A percentile compares a stretch with the other conserved stretches of the same genome.
These are phyloP conservation scores for Lichenostomus cassidix DNA, from an alignment of 2,113 vertebrate species.

Conservation along the genomic window DNA sequence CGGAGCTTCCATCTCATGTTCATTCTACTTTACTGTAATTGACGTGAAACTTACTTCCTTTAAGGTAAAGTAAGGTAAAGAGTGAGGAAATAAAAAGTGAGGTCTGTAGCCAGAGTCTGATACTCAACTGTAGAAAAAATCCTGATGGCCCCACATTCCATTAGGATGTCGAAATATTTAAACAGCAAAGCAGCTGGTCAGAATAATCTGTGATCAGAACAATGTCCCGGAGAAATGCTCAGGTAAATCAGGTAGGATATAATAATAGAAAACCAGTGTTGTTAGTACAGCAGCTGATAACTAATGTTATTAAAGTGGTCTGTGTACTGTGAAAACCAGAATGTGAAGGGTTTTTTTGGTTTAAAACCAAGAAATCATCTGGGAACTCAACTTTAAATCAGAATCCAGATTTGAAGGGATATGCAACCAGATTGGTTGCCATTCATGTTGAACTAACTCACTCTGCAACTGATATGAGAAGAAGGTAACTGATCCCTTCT, in stretches of 20 bases:
- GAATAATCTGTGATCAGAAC: background rate
- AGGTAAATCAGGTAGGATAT: background rate
- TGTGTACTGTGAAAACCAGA: background rate
- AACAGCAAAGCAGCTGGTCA: background rate
- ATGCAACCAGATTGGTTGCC: conserved; percentile 26
- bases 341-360: background rate
- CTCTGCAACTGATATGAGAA: conserved; percentile 23
- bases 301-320: background rate
- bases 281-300: background rate
- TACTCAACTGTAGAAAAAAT: background rate
- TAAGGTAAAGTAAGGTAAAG: background rate
- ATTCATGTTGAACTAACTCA: background rate
- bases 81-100: background rate
- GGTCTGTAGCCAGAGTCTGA: background rate
- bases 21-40: background rate
- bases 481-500: conserved; percentile 18
- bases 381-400: conserved; percentile 42
- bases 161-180: background rate
- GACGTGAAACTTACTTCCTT: background rate
- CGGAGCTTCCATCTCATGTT: background rate
- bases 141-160: background rate
- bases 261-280: background rate
- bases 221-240: background rate
- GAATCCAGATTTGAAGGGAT: conserved; percentile 40
- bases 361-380: background rate